phyloP scores from a whole-genome alignment of 1,140 invertebrate species.

The Dolichoris vasculosae region DNA sequence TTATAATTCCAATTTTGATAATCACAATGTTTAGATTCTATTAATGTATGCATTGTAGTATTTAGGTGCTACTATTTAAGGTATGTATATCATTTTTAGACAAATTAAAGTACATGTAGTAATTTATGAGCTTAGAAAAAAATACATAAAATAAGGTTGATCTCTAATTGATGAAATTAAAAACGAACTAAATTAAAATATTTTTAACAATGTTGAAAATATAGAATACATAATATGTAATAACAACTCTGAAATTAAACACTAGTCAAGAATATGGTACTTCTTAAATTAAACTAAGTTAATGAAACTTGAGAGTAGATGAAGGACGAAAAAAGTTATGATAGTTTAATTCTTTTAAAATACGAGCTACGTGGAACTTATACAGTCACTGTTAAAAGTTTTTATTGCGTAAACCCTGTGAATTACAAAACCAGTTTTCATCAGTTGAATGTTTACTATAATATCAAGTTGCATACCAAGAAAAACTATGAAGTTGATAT shows the following conservation, averaged over 20 bases:
- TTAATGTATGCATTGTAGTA: no score
- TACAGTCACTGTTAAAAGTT: neutral
- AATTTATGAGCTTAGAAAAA: no score
- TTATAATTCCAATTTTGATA: no score
- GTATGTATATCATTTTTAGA: no score
- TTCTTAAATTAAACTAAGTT: neutral
- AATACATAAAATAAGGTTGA: neutral
- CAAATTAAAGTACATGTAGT: no score
- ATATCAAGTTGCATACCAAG: neutral
- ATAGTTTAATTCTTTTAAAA: neutral
- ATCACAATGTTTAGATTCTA: no score
- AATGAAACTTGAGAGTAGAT: neutral
- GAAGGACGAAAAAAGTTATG: neutral
- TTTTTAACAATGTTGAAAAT: neutral
- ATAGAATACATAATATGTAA: neutral
- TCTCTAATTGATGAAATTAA: neutral
- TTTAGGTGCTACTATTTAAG: no score
- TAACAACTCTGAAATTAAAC: neutral
- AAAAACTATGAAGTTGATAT: neutral
- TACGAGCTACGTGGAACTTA: neutral
- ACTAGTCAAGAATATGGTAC: neutral
- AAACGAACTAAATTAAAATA: neutral
- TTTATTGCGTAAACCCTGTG: neutral
- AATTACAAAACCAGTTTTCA: neutral
- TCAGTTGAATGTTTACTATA: neutral